Conservation (phyloP, 92 coral and sea anemone genomes). For the Meandrina meandrites region DNA sequence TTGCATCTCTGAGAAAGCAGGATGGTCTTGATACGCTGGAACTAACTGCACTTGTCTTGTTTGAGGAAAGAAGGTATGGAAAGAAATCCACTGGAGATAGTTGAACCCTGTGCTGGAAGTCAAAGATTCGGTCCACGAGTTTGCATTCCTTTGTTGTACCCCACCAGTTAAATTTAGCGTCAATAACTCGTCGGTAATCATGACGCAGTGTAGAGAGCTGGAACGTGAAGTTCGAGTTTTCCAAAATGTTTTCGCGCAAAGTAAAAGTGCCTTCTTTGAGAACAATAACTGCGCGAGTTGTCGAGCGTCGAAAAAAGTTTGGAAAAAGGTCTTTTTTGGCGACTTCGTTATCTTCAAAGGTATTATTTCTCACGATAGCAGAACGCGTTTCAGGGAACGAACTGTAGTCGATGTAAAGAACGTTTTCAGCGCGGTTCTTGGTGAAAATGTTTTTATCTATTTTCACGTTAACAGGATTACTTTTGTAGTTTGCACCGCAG, state of each 20-base stretch:
- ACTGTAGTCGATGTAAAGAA: slow-evolving; percentile 35
- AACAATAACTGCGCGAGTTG: slow-evolving; percentile 33
- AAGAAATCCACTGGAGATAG: slow-evolving; percentile 34
- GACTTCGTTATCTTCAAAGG: slow-evolving; percentile 36
- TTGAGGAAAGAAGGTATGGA: slow-evolving; percentile 41
- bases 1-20: slow-evolving; percentile 30
- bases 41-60: slow-evolving; percentile 8
- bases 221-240: slow-evolving; percentile 39
- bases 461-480: slow-evolving; percentile 30
- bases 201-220: slow-evolving; percentile 37
- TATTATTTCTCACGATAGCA: slow-evolving; percentile 30
- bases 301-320: slow-evolving; percentile 42
- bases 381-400: slow-evolving; percentile 30
- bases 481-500: slow-evolving; percentile 11
- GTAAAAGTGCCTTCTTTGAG: slow-evolving; percentile 54
- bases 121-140: slow-evolving; percentile 56
- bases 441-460: slow-evolving; percentile 22
- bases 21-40: slow-evolving; percentile 10
- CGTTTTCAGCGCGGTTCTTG: slow-evolving; percentile 43
- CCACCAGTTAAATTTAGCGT: slow-evolving; percentile 76
- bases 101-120: slow-evolving; percentile 52
- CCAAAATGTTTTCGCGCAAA: slow-evolving; percentile 45
- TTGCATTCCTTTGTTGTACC: slow-evolving; percentile 50
- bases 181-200: slow-evolving; percentile 26
- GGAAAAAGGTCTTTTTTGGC: slow-evolving; percentile 8